phyloP scores from a whole-genome alignment of 1,140 invertebrate species.

The Copidosoma floridanum region DNA sequence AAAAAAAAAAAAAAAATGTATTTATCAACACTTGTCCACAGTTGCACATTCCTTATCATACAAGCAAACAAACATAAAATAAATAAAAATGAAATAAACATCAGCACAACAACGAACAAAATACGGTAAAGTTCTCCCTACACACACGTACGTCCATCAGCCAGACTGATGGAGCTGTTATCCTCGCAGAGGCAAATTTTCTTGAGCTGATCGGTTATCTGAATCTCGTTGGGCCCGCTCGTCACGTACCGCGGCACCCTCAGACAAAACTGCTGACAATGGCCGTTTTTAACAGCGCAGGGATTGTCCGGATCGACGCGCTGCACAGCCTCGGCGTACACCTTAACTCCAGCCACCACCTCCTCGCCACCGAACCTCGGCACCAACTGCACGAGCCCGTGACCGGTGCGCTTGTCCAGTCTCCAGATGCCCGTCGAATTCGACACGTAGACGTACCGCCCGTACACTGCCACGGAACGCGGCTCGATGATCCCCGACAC shows the following conservation, averaged over 20 bases:
- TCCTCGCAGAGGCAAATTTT: conserved; percentile 12
- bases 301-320: background rate
- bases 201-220: background rate
- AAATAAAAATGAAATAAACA: too few relatives aligned
- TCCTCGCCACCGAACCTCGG: background rate
- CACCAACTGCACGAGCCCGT: background rate
- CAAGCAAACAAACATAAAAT: too few relatives aligned
- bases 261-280: conserved; percentile 11
- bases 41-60: too few relatives aligned
- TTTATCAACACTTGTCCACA: too few relatives aligned
- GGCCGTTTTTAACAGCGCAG: conserved; percentile 1
- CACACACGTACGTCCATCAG: too few relatives aligned
- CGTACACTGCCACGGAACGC: background rate
- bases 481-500: background rate
- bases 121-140: too few relatives aligned
- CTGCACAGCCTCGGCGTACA: background rate
- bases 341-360: background rate
- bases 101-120: too few relatives aligned
- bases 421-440: conserved; percentile 10
- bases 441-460: background rate
- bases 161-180: too few relatives aligned
- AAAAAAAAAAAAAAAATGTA: too few relatives aligned
- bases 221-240: background rate
- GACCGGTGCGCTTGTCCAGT: background rate
- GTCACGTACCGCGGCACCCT: background rate